These are phyloP conservation scores for Danaus chrysippus DNA, from an alignment of 2,888 invertebrate genomes.

Conservation along the genomic window DNA sequence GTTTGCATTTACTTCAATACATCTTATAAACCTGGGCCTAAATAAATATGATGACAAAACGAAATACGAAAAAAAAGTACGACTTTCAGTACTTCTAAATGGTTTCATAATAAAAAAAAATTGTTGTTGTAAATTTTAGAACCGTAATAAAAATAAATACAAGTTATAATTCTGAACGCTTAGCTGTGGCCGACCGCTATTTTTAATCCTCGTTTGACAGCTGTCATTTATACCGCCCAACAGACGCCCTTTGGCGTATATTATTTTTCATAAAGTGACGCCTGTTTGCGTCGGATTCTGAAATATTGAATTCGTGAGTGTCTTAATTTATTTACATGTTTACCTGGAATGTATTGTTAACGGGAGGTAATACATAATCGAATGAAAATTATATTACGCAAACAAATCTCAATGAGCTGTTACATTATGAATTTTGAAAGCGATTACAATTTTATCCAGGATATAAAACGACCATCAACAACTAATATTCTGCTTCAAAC, in stretches of 20 bases:
- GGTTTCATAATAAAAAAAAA: neutral
- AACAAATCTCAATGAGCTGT: too few species aligned
- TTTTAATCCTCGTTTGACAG: conserved; percentile 61
- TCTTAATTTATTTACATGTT: conserved; percentile 29
- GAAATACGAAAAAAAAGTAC: neutral
- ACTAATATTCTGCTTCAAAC: too few species aligned
- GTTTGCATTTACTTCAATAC: conserved; percentile 6
- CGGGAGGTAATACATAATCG: too few species aligned
- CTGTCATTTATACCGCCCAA: conserved; percentile 58
- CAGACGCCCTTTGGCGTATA: conserved; percentile 44
- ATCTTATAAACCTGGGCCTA: neutral
- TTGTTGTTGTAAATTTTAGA: neutral
- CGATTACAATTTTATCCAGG: too few species aligned
- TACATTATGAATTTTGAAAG: too few species aligned
- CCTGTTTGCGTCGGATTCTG: conserved; percentile 39
- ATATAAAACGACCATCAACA: too few species aligned
- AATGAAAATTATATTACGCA: too few species aligned
- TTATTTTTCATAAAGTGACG: conserved; percentile 50
- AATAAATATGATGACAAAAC: neutral
- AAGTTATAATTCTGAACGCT: conserved; percentile 14
- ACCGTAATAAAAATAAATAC: conserved; percentile 6
- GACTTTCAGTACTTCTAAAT: neutral
- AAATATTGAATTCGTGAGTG: conserved; percentile 32
- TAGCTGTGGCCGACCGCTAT: conserved; percentile 37
- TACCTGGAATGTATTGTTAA: neutral